Conservation (phyloP, 1,140 invertebrate species). For the Linepithema humile region DNA sequence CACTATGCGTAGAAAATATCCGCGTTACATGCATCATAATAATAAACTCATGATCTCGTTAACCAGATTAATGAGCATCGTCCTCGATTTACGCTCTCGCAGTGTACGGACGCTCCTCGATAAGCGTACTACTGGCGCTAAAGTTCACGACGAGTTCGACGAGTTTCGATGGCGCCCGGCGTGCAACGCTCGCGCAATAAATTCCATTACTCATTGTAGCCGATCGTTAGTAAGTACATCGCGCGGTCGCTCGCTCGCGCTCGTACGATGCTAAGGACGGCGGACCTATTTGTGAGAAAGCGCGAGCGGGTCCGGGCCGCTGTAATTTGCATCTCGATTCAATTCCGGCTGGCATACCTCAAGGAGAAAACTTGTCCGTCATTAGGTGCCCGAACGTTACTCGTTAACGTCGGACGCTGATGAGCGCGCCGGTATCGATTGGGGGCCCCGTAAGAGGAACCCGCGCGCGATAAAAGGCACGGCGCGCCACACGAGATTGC, state of each 20-base stretch:
- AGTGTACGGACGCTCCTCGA: neutral
- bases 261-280: conserved; percentile 38
- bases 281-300: conserved; percentile 44
- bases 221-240: conserved; percentile 59
- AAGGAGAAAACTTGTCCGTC: conserved; percentile 57
- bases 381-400: conserved; percentile 59
- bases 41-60: conserved; percentile 54
- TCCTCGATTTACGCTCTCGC: conserved; percentile 10
- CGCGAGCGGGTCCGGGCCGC: conserved; percentile 39
- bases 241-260: conserved; percentile 20
- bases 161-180: conserved; percentile 42
- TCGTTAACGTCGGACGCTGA: conserved; percentile 56
- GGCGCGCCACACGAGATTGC: conserved; percentile 42
- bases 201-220: conserved; percentile 61
- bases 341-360: conserved; percentile 53
- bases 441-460: conserved; percentile 12
- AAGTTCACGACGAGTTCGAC: conserved; percentile 43
- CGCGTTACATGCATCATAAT: conserved; percentile 27
- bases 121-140: neutral
- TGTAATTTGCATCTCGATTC: conserved; percentile 67
- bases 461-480: conserved; percentile 51
- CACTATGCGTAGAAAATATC: neutral
- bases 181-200: conserved; percentile 41
- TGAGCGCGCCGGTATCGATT: conserved; percentile 58
- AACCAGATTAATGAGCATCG: conserved; percentile 45